Evolutionary conservation across 2,113 vertebrate species (phyloP).

Genomic region (Xiphias gladius): DNA sequence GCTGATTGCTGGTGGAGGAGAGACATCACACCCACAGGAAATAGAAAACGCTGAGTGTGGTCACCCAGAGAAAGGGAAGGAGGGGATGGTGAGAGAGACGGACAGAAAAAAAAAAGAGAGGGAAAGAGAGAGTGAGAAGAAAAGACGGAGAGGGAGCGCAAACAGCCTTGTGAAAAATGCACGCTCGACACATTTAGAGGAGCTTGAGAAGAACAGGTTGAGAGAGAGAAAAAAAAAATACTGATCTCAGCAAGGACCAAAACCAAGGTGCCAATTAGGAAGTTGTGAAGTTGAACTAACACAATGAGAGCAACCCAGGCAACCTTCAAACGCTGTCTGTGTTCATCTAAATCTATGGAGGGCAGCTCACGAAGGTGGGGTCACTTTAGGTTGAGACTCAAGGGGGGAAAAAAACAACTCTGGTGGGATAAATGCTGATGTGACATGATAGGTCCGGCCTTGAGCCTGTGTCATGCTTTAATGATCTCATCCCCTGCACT

Average conservation of each 20-base stretch:
- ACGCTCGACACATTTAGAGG: conserved; percentile 83
- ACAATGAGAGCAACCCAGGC: conserved; percentile 73
- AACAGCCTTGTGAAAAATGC: conserved; percentile 82
- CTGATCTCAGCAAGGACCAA: conserved; percentile 86
- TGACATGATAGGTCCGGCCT: conserved; percentile 70
- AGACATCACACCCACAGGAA: conserved; percentile 87
- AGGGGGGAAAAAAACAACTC: background rate
- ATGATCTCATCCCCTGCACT: conserved; percentile 72
- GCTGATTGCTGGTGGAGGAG: conserved; percentile 86
- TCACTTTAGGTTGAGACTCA: conserved; percentile 56
- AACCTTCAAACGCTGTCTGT: conserved; percentile 72
- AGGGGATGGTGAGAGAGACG: conserved; percentile 60
- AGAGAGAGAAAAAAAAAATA: conserved; percentile 54
- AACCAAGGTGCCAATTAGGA: conserved; percentile 85
- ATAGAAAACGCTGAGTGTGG: conserved; percentile 87
- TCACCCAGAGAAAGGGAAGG: conserved; percentile 75
- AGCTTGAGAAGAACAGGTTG: conserved; percentile 79
- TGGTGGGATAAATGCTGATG: conserved; percentile 74
- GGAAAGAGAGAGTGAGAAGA: conserved; percentile 42
- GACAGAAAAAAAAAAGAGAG: conserved; percentile 51
- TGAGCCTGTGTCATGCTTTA: conserved; percentile 74
- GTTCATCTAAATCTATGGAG: conserved; percentile 67
- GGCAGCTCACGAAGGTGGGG: conserved; percentile 43
- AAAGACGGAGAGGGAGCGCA: conserved; percentile 26
- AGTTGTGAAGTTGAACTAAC: conserved; percentile 79